Evolutionary conservation across 1,140 invertebrate species (phyloP).

Genomic region (Ostrea edulis): DNA sequence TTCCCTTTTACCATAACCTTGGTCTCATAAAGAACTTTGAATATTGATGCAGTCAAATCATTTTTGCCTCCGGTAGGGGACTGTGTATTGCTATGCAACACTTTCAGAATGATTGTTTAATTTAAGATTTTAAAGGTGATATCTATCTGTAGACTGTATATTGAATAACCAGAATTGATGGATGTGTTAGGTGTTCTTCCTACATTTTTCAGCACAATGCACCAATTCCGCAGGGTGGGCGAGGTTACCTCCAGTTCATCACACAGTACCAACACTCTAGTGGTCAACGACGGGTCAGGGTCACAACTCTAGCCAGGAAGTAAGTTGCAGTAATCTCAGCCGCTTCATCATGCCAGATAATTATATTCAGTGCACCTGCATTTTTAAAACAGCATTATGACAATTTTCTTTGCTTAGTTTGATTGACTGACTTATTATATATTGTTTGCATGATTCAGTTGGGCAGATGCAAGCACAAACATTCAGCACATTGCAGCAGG

Average conservation of each 20-base stretch:
- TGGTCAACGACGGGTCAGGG: slow-evolving; percentile 95
- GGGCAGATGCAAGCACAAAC: slow-evolving; percentile 82
- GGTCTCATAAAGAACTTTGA: too few relatives aligned
- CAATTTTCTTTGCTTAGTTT: not conserved
- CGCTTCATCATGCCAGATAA: too few relatives aligned
- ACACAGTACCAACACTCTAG: slow-evolving; percentile 99
- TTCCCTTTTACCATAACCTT: too few relatives aligned
- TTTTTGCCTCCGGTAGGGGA: too few relatives aligned
- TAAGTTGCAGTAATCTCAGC: slow-evolving; percentile 80
- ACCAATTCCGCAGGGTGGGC: slow-evolving; percentile 95
- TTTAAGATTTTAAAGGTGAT: too few relatives aligned
- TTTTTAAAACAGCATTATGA: too few relatives aligned
- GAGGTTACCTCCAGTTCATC: slow-evolving; percentile 98
- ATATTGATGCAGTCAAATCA: too few relatives aligned
- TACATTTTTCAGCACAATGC: slow-evolving; percentile 87
- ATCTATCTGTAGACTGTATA: too few relatives aligned
- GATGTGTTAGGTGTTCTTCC: not conserved
- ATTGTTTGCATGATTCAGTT: slow-evolving; percentile 73
- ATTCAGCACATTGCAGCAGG: slow-evolving; percentile 87
- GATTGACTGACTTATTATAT: not conserved
- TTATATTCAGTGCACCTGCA: too few relatives aligned
- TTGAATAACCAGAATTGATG: not conserved
- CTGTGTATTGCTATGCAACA: too few relatives aligned
- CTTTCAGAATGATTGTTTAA: too few relatives aligned
- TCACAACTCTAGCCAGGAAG: slow-evolving; percentile 98